These are phyloP conservation scores for Apeltes quadracus DNA, from an alignment of 2,113 vertebrate species.

Conservation along the genomic window DNA sequence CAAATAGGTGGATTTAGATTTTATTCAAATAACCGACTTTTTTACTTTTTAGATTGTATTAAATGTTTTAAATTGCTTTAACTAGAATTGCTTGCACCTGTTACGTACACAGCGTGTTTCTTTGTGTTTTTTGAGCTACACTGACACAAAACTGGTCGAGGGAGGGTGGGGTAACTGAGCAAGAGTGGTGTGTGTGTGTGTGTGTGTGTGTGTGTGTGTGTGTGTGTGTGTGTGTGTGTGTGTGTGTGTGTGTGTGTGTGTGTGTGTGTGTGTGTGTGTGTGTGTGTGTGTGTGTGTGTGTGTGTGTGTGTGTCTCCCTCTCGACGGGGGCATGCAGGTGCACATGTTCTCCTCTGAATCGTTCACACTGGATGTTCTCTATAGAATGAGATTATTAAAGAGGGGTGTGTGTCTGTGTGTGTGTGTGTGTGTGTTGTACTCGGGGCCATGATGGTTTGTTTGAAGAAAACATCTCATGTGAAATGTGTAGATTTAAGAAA, in stretches of 20 bases:
- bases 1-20: no score
- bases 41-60: neutral
- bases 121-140: constrained; percentile 4
- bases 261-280: constrained; percentile 4
- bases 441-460: no score
- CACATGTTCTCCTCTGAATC: constrained; percentile 14
- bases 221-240: constrained; percentile 14
- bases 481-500: neutral
- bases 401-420: neutral
- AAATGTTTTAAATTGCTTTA: neutral
- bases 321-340: constrained; percentile 25
- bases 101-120: neutral
- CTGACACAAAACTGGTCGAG: neutral
- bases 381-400: neutral
- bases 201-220: constrained; percentile 1
- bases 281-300: neutral
- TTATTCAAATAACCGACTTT: neutral
- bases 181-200: neutral
- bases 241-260: constrained; percentile 8
- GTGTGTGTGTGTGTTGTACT: neutral
- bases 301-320: no score
- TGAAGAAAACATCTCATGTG: neutral
- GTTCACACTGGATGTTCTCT: constrained; percentile 1
- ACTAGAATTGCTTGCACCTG: neutral
- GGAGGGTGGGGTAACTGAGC: neutral